Evolutionary conservation across 2,888 invertebrate species (phyloP).

Genomic region (Lasioglossum lativentre): DNA sequence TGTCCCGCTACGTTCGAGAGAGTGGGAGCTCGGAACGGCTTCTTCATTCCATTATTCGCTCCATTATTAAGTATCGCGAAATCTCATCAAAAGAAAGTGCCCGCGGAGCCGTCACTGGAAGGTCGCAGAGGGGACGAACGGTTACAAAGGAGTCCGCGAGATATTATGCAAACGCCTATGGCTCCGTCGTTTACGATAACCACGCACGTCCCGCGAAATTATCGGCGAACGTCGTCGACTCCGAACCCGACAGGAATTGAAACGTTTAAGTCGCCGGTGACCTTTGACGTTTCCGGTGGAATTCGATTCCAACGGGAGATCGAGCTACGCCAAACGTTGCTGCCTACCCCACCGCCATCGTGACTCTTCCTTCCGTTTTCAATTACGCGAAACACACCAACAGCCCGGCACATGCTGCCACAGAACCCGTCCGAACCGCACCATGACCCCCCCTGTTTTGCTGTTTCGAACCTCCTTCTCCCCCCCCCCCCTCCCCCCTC

Average conservation of each 20-base stretch:
- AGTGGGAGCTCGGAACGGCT: slow-evolving; percentile 10
- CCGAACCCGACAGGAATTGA: slow-evolving; percentile 24
- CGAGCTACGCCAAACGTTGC: slow-evolving; percentile 10
- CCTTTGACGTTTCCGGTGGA: slow-evolving; percentile 13
- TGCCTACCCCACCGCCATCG: not conserved
- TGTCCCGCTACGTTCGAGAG: slow-evolving; percentile 3
- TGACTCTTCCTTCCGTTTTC: slow-evolving; percentile 9
- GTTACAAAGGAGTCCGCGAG: slow-evolving; percentile 20
- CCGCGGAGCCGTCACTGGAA: not conserved
- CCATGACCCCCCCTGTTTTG: not conserved
- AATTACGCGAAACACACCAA: slow-evolving; percentile 1
- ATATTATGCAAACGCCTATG: slow-evolving; percentile 36
- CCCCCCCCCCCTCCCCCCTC: too few species aligned
- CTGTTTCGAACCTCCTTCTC: not conserved
- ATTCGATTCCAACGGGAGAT: slow-evolving; percentile 15
- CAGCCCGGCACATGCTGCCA: not conserved
- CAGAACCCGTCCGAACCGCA: not conserved
- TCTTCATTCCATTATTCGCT: slow-evolving; percentile 6
- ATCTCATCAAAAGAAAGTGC: slow-evolving; percentile 46
- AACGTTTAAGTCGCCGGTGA: slow-evolving; percentile 24
- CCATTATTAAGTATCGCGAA: slow-evolving; percentile 35
- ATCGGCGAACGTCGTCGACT: slow-evolving; percentile 2
- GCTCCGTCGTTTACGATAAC: slow-evolving; percentile 36
- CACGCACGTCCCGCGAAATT: not conserved
- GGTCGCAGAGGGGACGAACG: not conserved